Base-by-base conservation (phyloP, 1,140 invertebrate species). In the Diprion similis region DNA sequence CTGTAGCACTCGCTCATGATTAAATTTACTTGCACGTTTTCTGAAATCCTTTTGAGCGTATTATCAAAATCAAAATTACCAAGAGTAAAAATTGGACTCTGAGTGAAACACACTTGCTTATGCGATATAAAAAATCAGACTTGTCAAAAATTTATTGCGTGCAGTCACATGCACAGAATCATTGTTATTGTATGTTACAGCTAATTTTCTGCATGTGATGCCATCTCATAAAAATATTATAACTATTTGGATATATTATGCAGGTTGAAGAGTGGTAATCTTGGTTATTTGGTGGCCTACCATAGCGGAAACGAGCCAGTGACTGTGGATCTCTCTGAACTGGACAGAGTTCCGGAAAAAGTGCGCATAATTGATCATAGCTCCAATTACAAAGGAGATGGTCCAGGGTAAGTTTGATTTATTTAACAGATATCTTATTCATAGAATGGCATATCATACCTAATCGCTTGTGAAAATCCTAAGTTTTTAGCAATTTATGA, bases 211-310 rank as follows among this genome's bases (percentile, higher is more conserved):
- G 51, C 51, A 59, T 17, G n/a, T 59, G 9, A 59, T 68, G 7
- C 45, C 19, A 68, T 68, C 11, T 24, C 8, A 19, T 19, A 18
- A 45, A 45, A 68, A 68, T 66, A 71, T 66, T 68, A 48, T 68
- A 73, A 17, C 66, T 67, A 45, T n/a, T 46, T 24, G 70, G 46
- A 71, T 46, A 71, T 48, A 59, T 73, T 74, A 51, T 81, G 76
- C 72, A 93, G 93, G 85, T 84, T 93, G 68, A 92, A 92, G 77
- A 90, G 90, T 78, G 93, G 93, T 47, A 92, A 91, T 83, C 93
- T 93, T 8, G 93, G 93, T 10, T 92, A 89, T 80, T 83, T 94
- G 70, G 91, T 94, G 1, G 89, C 90, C 0, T 90, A 91, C 59
- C 93, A 94, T 85, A 90, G 91, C 51, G 88, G 86, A 48, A 80